Evolutionary conservation across 1,140 invertebrate species (phyloP), one percentile per base, ranked within the genome.

Genomic region (Zaprionus nigranus): DNA sequence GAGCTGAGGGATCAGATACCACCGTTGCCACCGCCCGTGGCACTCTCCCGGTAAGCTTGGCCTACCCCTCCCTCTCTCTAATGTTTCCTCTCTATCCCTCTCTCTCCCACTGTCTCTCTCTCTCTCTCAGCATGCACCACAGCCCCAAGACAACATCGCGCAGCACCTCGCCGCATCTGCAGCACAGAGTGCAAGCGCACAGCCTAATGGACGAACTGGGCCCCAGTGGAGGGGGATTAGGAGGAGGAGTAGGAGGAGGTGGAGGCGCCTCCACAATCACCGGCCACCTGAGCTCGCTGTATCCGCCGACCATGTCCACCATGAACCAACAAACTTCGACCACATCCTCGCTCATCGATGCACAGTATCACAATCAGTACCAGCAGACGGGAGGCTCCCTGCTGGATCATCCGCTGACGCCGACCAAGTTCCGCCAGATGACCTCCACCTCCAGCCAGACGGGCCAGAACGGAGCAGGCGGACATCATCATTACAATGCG

Each of bases 1-100:
- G 96, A 97, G 87, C 93, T 96, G 34, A 93, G 96, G 81, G 96
- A 96, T 85, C 92, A 93, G 85, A 92, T 93, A 87, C 91, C 90
- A 91, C 93, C 93, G 84, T 80, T 92, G 74, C 92, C 93, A 75
- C 92, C 93, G 43, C 93, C 92, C 64, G 92, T 92, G 71, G 92
- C 92, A 38, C 78, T 93, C 53, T 82, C 92, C 43, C 92, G 93
- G 91, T 93, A 93, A 91, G 93, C 63, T 17, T 92, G 70, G 26
- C 28, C 28, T 12, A n/a, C 3, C 40, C 7, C 5, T 11, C 40
- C 2, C n/a, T 22, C 20, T 49, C 43, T 17, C 43, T 12, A 24
- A n/a, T n/a, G n/a, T n/a, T 51, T 0, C 43, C 9, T 13, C 43
- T 13, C 20, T 51, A 22, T 22, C 20, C 20, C 20, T 51, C 20